Evolutionary conservation across 2,888 invertebrate genomes (phyloP), one percentile per base, ranked within the genome.

Genomic region (Campoplex nolae): DNA sequence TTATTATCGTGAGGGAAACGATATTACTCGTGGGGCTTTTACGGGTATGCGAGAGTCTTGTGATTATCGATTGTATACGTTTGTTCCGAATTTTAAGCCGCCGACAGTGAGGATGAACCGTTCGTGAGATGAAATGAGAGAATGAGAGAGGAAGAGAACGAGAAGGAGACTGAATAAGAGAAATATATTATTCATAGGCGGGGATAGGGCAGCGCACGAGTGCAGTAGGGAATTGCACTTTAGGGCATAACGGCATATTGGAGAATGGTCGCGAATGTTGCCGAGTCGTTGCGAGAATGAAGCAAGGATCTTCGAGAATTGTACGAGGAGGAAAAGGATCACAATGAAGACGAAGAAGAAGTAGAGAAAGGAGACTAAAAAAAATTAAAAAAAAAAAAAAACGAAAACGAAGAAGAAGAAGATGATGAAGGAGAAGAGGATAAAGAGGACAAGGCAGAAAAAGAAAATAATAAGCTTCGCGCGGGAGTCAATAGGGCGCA

Each of bases 241-340:
- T 92, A 91, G 92, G 93, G 92, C 92, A 93, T 93, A 93, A 93
- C 93, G 93, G 93, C 90, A 91, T 89, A 90, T 84, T 70, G 89
- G 86, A 89, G 91, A 90, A 85, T 88, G 89, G 90, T 89, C 90
- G 83, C 77, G 86, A 42, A 88, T 88, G 91, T 89, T 89, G 85
- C 35, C 78, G 73, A 51, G 76, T 78, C 71, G 54, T 51, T 78
- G 70, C 71, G 82, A 86, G 82, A 83, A 86, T 75, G 83, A 38
- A 77, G 82, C 70, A 67, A 85, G 71, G 32, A 70, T 75, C 23
- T n/a, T 75, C 38, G 73, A 45, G 65, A 65, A 80, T 83, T 73
- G 83, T 78, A 79, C 56, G 83, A 83, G 83, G 79, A 78, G 75
- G 83, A 86, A 85, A 86, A 87, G 85, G 84, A 87, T 75, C 83